Evolutionary conservation across 2,113 vertebrate species (phyloP).

Genomic region (Psittacula cyanocephala): DNA sequence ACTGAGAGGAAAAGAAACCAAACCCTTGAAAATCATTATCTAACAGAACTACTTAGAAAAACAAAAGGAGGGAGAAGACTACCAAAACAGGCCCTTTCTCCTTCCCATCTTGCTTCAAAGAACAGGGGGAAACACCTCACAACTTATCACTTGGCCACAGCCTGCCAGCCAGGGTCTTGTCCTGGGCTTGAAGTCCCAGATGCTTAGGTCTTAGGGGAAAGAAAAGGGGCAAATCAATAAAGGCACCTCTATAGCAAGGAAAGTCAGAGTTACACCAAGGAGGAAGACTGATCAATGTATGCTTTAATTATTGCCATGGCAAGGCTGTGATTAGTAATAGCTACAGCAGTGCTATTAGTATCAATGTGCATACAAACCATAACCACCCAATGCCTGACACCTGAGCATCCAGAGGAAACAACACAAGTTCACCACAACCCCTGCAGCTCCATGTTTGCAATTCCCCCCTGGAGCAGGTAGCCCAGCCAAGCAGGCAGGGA

Average conservation of each 20-base stretch:
- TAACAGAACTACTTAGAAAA: not conserved
- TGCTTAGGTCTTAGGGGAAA: not conserved
- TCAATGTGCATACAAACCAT: fast-evolving
- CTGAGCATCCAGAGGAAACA: not conserved
- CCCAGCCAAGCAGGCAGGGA: not conserved
- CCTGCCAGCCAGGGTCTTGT: not conserved
- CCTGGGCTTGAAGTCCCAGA: not conserved
- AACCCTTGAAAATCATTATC: not conserved
- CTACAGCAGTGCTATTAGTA: fast-evolving
- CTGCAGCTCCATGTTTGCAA: fast-evolving
- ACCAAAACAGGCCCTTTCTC: not conserved
- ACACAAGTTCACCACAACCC: fast-evolving
- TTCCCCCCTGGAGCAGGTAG: not conserved
- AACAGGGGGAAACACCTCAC: no score
- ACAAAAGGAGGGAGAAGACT: fast-evolving
- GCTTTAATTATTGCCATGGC: no score
- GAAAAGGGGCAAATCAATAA: no score
- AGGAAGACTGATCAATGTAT: fast-evolving
- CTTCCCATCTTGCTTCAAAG: not conserved
- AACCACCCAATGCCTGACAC: fast-evolving
- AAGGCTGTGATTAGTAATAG: no score
- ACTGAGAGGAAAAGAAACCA: not conserved
- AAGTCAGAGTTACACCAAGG: not conserved
- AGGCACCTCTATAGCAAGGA: not conserved
- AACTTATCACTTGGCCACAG: not conserved